Base-by-base conservation (phyloP, 2,888 invertebrate genomes). In the Drosophila multiciliata region DNA sequence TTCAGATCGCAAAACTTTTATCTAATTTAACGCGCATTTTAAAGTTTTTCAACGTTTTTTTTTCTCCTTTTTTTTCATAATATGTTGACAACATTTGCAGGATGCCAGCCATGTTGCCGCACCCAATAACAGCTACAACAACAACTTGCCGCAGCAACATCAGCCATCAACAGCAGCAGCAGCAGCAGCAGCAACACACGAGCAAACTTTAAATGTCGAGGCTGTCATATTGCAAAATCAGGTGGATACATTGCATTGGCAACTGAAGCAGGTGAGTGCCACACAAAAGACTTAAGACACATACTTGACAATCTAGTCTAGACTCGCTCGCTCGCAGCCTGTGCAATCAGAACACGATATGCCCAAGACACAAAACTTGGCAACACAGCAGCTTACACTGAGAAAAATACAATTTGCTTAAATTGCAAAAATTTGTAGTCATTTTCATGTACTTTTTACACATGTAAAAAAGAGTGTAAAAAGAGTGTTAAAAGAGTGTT, bases 161-260 rank as follows among this genome's bases (percentile, higher is more conserved):
- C 68, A 61, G 73, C 67, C 67, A 74, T 23, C 75, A 63, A 45
- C 78, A 73, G 20, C 76, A 66, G 40, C 76, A 69, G 20, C 75
- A 57, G 38, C 76, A 54, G 1, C 74, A 66, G 0, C 68, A 52
- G 32, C 73, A 52, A 7, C 71, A 12, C 80, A 79, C 26, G 88
- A 87, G 29, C 87, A 76, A 38, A 79, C 79, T 52, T 73, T 91
- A 73, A 92, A 92, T 88, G 94, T 95, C 83, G 95, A 95, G 93
- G 94, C 94, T 87, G 94, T 95, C 80, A 94, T 94, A 82, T 93
- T 95, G 75, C 95, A 95, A 91, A 94, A 94, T 65, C 95, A 95
- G 93, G 94, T 96, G 82, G 95, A 95, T 90, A 95, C 95, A 66
- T 92, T 96, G 77, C 95, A 95, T 89, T 96, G 96, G 96, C 96